Percentiles rank a stretch among this genome's conserved stretches.
Evolutionary conservation across 2,113 vertebrate genomes (phyloP).

Genomic region (Marmota monax): DNA sequence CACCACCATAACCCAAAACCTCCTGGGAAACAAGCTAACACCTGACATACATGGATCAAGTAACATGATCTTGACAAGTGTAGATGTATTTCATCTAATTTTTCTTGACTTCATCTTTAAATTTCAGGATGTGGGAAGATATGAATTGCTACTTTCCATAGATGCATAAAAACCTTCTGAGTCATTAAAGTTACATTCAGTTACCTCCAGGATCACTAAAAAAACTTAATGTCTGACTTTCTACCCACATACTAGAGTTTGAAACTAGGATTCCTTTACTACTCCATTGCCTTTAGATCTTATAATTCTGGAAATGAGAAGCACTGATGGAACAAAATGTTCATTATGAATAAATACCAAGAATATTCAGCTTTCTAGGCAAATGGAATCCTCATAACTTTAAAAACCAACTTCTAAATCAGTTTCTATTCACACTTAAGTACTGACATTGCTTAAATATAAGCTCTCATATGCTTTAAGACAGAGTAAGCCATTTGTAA

Average conservation of each 20-base stretch:
- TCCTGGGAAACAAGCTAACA: conserved; percentile 12
- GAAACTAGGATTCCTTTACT: neutral
- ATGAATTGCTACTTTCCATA: neutral
- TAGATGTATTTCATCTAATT: neutral
- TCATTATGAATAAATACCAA: neutral
- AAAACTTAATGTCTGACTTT: neutral
- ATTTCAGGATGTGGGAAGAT: neutral
- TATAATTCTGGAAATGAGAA: neutral
- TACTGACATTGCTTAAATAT: neutral
- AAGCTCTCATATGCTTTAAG: neutral
- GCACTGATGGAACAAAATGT: neutral
- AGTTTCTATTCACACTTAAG: neutral
- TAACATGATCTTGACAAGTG: neutral
- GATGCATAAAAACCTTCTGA: neutral
- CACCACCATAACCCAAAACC: neutral
- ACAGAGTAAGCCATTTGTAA: conserved; percentile 1
- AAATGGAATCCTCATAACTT: neutral
- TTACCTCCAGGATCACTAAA: neutral
- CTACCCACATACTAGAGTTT: neutral
- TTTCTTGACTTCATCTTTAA: conserved; percentile 29
- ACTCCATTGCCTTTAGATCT: neutral
- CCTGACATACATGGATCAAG: neutral
- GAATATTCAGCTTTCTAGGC: neutral
- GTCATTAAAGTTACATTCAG: neutral
- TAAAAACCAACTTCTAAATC: neutral